Conservation (phyloP, 2,888 invertebrate species). For the Meteorus cinctellus region DNA sequence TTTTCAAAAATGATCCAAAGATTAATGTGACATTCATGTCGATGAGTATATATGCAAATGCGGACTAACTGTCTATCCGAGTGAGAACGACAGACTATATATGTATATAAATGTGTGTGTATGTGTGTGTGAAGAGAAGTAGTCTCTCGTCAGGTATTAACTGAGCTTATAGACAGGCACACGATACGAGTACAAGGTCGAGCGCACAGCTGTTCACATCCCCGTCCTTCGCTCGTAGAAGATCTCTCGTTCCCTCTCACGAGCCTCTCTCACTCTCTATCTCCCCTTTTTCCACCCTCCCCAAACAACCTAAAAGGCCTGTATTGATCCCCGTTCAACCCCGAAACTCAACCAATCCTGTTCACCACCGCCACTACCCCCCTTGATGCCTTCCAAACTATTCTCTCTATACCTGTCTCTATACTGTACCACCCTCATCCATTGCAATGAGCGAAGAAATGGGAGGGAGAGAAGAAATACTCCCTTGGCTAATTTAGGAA, state of each 20-base stretch:
- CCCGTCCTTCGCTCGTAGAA: constrained; percentile 59
- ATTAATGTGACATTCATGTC: constrained; percentile 32
- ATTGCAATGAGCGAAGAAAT: neutral
- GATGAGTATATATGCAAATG: constrained; percentile 23
- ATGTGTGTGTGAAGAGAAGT: neutral
- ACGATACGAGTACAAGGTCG: constrained; percentile 55
- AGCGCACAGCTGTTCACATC: constrained; percentile 52
- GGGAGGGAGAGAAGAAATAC: neutral
- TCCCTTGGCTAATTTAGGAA: too few species aligned
- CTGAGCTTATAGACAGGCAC: constrained; percentile 42
- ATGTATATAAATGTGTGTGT: neutral
- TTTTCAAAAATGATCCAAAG: constrained; percentile 20
- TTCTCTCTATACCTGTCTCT: constrained; percentile 18
- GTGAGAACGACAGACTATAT: constrained; percentile 16
- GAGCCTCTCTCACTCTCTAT: constrained; percentile 33
- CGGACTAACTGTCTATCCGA: neutral
- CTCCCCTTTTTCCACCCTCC: constrained; percentile 10
- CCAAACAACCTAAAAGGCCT: constrained; percentile 49
- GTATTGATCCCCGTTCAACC: constrained; percentile 66
- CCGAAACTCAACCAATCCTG: constrained; percentile 63
- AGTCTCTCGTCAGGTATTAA: constrained; percentile 31
- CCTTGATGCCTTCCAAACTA: constrained; percentile 11
- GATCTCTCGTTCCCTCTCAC: constrained; percentile 49
- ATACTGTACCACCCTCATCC: neutral
- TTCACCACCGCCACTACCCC: constrained; percentile 51